Evolutionary conservation across 2,888 invertebrate genomes (phyloP).

Genomic region (Drepana falcataria): DNA sequence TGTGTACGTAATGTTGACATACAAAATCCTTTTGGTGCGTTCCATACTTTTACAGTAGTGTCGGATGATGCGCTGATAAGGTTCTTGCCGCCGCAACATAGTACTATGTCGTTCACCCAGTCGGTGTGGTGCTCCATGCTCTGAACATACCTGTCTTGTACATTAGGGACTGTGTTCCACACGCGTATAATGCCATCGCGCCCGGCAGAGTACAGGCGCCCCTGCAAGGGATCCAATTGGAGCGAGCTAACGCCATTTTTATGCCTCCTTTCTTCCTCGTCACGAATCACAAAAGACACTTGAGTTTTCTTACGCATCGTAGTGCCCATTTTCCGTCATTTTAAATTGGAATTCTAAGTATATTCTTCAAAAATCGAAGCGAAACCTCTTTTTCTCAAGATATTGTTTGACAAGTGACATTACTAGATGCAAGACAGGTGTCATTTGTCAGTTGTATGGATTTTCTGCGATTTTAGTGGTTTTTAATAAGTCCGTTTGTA

Average conservation of each 20-base stretch:
- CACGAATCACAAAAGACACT: slow-evolving; percentile 98
- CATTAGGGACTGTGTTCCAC: slow-evolving; percentile 84
- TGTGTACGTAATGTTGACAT: slow-evolving; percentile 99
- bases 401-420: slow-evolving; percentile 13
- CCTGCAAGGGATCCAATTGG: slow-evolving; percentile 92
- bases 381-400: slow-evolving; percentile 16
- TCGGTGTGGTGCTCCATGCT: slow-evolving; percentile 99
- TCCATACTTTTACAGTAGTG: slow-evolving; percentile 99
- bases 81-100: slow-evolving; percentile 98
- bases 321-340: slow-evolving; percentile 76
- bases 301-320: slow-evolving; percentile 80
- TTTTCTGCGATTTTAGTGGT: too few relatives aligned
- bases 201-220: slow-evolving; percentile 96
- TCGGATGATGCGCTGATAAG: slow-evolving; percentile 99
- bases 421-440: too few relatives aligned
- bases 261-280: slow-evolving; percentile 95
- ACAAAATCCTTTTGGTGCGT: slow-evolving; percentile 99
- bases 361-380: slow-evolving; percentile 26
- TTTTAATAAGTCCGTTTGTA: too few relatives aligned
- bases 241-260: slow-evolving; percentile 97
- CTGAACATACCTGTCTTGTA: slow-evolving; percentile 85
- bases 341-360: slow-evolving; percentile 45
- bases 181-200: slow-evolving; percentile 98
- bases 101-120: slow-evolving; percentile 99
- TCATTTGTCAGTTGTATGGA: background rate